A percentile compares a stretch with the other conserved stretches of the same genome.
These are phyloP conservation scores for Cataglyphis cursor DNA, from an alignment of 2,888 invertebrate species.

Conservation along the genomic window DNA sequence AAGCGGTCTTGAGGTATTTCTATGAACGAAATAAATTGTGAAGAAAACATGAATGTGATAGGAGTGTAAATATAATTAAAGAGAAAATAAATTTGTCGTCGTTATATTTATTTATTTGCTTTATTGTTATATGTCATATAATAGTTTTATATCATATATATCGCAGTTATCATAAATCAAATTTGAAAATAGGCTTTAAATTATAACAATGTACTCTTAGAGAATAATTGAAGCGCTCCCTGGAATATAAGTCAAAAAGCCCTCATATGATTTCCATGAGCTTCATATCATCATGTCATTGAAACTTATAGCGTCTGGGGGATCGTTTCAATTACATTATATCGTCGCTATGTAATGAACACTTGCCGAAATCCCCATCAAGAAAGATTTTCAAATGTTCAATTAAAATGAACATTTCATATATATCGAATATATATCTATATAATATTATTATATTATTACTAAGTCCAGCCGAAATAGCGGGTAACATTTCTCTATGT, in stretches of 20 bases:
- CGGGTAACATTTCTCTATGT: constrained; percentile 69
- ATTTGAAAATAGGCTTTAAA: constrained; percentile 85
- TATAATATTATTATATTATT: constrained; percentile 68
- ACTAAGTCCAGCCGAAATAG: constrained; percentile 75
- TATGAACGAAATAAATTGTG: not conserved
- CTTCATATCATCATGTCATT: constrained; percentile 63
- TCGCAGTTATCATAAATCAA: constrained; percentile 85
- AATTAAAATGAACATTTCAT: constrained; percentile 77
- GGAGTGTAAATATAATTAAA: not conserved
- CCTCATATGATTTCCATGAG: constrained; percentile 75
- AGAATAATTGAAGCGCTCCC: constrained; percentile 83
- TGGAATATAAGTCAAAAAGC: constrained; percentile 79
- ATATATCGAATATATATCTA: constrained; percentile 40
- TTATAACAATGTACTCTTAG: constrained; percentile 82
- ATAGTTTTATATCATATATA: constrained; percentile 84
- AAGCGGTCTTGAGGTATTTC: not conserved
- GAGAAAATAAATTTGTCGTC: constrained; percentile 43
- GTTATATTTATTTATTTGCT: constrained; percentile 82
- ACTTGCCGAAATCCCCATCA: constrained; percentile 76
- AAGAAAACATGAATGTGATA: not conserved
- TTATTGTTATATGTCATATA: constrained; percentile 85
- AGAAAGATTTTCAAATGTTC: constrained; percentile 78
- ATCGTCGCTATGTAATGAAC: constrained; percentile 79
- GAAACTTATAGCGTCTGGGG: constrained; percentile 77
- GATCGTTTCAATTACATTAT: constrained; percentile 79